Evolutionary conservation across 92 coral and sea anemone species (phyloP).

Genomic region (Actinostola sp.): DNA sequence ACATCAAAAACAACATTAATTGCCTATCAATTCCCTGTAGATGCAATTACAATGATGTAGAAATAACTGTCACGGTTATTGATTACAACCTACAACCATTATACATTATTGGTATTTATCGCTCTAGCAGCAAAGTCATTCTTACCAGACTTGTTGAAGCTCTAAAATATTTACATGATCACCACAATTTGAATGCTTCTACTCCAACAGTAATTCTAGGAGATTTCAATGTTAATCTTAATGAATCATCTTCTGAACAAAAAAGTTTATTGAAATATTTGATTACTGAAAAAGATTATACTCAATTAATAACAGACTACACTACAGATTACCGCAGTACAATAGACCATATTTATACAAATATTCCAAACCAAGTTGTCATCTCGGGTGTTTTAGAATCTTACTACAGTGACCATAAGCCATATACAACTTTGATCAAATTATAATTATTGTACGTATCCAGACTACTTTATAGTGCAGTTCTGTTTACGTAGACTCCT

Average conservation of each 20-base stretch:
- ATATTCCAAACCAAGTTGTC: constrained; percentile 35
- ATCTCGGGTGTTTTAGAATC: constrained; percentile 44
- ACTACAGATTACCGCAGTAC: constrained; percentile 57
- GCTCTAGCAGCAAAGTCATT: constrained; percentile 38
- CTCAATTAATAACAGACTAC: constrained; percentile 46
- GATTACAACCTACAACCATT: background rate
- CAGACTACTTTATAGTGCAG: too few relatives aligned
- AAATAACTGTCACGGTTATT: constrained; percentile 46
- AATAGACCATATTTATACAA: constrained; percentile 68
- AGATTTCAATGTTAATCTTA: constrained; percentile 61
- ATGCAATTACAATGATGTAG: constrained; percentile 54
- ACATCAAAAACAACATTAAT: constrained; percentile 37
- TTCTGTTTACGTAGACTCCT: too few relatives aligned
- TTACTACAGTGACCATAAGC: constrained; percentile 66
- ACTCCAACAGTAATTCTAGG: constrained; percentile 45
- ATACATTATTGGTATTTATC: constrained; percentile 52
- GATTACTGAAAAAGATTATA: constrained; percentile 20
- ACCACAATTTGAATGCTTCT: background rate
- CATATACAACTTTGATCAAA: too few relatives aligned
- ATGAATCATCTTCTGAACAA: constrained; percentile 23
- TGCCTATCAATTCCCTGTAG: constrained; percentile 49
- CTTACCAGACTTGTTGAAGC: constrained; percentile 38
- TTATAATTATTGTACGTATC: too few relatives aligned
- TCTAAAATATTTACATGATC: constrained; percentile 25
- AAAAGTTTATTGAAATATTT: constrained; percentile 16